Evolutionary conservation across 2,797 vertebrate genomes (phyloP).

Genomic region (Salarias fasciatus): DNA sequence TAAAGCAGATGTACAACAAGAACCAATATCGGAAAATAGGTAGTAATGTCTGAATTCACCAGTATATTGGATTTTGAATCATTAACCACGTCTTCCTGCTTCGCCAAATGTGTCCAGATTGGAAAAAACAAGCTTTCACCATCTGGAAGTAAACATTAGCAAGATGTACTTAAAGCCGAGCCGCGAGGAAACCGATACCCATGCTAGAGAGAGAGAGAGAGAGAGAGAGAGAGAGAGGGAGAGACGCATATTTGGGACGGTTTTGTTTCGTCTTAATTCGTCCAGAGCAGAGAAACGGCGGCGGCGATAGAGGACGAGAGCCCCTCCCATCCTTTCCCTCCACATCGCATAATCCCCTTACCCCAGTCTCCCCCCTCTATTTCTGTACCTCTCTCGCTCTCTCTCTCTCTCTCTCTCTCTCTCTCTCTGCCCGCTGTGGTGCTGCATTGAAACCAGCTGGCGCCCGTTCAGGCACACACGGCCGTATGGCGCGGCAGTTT

Average conservation of each 20-base stretch:
- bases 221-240: no score
- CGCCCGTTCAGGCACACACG: conserved; percentile 34
- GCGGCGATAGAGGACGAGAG: conserved; percentile 25
- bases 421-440: conserved; percentile 64
- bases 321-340: conserved; percentile 39
- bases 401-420: conserved; percentile 31
- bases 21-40: no score
- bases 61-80: no score
- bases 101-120: no score
- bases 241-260: conserved; percentile 12
- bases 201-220: no score
- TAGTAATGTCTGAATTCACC: no score
- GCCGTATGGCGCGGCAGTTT: conserved; percentile 35
- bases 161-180: conserved; percentile 13
- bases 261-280: conserved; percentile 31
- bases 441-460: conserved; percentile 68
- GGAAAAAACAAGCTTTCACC: conserved; percentile 4
- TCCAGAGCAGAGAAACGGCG: conserved; percentile 32
- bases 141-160: conserved; percentile 34
- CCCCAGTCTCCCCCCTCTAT: conserved; percentile 45
- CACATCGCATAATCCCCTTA: conserved; percentile 65
- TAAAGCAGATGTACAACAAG: no score
- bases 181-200: conserved; percentile 11
- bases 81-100: neutral
- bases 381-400: conserved; percentile 37